A percentile compares a stretch with the other conserved stretches of the same genome.
These are phyloP conservation scores for Anthophora plumipes DNA, from an alignment of 2,888 invertebrate species.

Conservation along the genomic window DNA sequence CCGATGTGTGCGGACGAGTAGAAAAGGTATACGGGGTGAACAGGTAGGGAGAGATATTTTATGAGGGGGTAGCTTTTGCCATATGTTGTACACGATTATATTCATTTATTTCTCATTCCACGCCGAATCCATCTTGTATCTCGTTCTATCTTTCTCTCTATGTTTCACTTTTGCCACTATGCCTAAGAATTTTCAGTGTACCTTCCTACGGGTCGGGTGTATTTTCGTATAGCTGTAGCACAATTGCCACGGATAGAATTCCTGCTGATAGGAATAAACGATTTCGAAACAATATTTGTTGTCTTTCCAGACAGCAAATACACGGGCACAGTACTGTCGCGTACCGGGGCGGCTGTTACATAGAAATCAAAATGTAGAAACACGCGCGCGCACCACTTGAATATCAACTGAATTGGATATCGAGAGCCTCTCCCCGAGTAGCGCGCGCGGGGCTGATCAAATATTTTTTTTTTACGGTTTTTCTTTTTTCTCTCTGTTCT, in stretches of 20 bases:
- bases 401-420: conserved; percentile 75
- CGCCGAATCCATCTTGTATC: too few relatives aligned
- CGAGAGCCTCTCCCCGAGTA: conserved; percentile 66
- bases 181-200: too few relatives aligned
- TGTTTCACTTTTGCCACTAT: too few relatives aligned
- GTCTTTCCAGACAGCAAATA: conserved; percentile 70
- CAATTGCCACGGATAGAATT: conserved; percentile 58
- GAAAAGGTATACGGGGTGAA: conserved; percentile 31
- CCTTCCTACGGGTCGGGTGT: too few relatives aligned
- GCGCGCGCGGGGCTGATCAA: conserved; percentile 68
- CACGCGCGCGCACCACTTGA: conserved; percentile 71
- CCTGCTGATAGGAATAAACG: conserved; percentile 66
- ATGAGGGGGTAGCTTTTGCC: too few relatives aligned
- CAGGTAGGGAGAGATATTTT: too few relatives aligned
- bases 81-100: conserved; percentile 33
- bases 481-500: conserved; percentile 49
- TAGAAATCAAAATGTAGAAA: conserved; percentile 74
- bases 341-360: conserved; percentile 60
- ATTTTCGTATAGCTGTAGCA: conserved; percentile 15
- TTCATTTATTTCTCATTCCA: conserved; percentile 15
- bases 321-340: conserved; percentile 34
- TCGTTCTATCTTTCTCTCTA: too few relatives aligned
- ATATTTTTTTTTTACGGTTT: conserved; percentile 68
- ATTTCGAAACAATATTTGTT: conserved; percentile 71
- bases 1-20: conserved; percentile 18